Conservation (phyloP, 2,888 invertebrate genomes). For the Cheilosia pagana region DNA sequence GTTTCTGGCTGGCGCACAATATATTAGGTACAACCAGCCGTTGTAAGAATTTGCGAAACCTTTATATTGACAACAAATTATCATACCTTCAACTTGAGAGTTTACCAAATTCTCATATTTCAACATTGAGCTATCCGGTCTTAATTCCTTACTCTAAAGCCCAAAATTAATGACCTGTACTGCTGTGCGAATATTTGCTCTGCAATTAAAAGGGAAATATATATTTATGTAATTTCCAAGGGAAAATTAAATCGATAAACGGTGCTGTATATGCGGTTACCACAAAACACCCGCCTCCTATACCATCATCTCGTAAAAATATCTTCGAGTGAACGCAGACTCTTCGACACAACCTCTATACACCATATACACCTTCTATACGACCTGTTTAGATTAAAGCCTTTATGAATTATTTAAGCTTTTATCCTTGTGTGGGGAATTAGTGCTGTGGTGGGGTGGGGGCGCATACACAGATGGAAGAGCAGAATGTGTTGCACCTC, state of each 20-base stretch:
- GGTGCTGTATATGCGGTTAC: slow-evolving; percentile 12
- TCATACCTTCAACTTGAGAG: not conserved
- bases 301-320: slow-evolving; percentile 41
- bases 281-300: slow-evolving; percentile 1
- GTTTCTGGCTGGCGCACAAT: too few relatives aligned
- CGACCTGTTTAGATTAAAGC: slow-evolving; percentile 72
- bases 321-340: slow-evolving; percentile 43
- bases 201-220: slow-evolving; percentile 57
- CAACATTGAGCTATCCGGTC: slow-evolving; percentile 41
- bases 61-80: slow-evolving; percentile 6
- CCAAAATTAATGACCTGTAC: slow-evolving; percentile 57
- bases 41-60: too few relatives aligned
- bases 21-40: too few relatives aligned
- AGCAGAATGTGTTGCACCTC: slow-evolving; percentile 60
- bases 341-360: slow-evolving; percentile 31
- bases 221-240: slow-evolving; percentile 16
- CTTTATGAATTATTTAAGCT: slow-evolving; percentile 73
- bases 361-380: slow-evolving; percentile 6
- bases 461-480: slow-evolving; percentile 3
- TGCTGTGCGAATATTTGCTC: slow-evolving; percentile 54
- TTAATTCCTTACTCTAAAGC: slow-evolving; percentile 48
- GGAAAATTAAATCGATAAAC: slow-evolving; percentile 32
- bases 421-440: slow-evolving; percentile 58
- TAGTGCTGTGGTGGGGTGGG: not conserved
- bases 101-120: slow-evolving; percentile 40